Percentiles rank a stretch among this genome's conserved stretches.
Evolutionary conservation across 1,140 invertebrate genomes (phyloP).

Genomic region (Papilio glaucus): DNA sequence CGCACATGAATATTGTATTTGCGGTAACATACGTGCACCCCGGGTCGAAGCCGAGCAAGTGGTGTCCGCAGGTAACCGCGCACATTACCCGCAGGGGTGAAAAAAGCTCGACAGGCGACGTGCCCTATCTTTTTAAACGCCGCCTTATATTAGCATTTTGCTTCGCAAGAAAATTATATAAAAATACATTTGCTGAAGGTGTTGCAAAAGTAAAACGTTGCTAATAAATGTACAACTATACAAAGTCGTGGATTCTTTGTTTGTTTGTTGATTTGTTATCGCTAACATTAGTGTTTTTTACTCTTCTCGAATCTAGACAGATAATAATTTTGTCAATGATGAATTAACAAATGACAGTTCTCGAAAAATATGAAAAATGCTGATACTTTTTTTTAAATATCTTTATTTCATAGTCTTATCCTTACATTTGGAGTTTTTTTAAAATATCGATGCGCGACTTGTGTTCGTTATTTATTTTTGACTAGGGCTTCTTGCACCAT

Average conservation of each 20-base stretch:
- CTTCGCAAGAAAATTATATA: slow-evolving; percentile 10
- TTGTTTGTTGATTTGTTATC: background rate
- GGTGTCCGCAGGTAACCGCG: slow-evolving; percentile 33
- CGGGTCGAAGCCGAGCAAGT: slow-evolving; percentile 17
- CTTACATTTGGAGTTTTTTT: no score
- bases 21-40: slow-evolving; percentile 2
- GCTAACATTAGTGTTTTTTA: no score
- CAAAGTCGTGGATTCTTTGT: background rate
- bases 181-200: slow-evolving; percentile 12
- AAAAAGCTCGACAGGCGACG: slow-evolving; percentile 25
- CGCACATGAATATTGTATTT: slow-evolving; percentile 31
- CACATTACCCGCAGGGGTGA: slow-evolving; percentile 25
- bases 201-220: no score
- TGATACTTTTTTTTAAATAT: no score
- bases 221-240: background rate
- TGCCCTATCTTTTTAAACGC: slow-evolving; percentile 37
- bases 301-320: no score
- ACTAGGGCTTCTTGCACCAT: background rate
- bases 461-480: no score
- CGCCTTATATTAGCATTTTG: slow-evolving; percentile 23
- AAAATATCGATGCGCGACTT: no score
- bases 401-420: no score
- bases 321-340: no score
- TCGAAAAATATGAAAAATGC: no score
- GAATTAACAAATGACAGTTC: no score